Percentiles rank a stretch among this genome's conserved stretches.
phyloP scores from a whole-genome alignment of 2,888 invertebrate species.

The Melieria picta region DNA sequence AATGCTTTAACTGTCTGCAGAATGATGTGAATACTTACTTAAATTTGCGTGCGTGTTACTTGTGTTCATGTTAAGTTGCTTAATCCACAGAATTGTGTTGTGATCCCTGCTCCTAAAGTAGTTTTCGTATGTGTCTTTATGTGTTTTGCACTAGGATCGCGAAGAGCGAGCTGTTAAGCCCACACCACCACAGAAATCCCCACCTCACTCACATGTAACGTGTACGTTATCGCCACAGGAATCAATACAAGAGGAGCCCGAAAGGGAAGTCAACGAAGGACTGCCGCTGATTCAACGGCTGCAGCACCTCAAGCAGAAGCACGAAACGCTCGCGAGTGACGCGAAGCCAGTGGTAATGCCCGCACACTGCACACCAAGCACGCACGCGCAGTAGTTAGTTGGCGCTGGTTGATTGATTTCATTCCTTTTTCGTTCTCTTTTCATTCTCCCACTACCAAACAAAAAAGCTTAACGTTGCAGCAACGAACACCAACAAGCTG shows the following conservation, averaged over 20 bases:
- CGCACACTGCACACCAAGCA: neutral
- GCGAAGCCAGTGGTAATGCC: constrained; percentile 54
- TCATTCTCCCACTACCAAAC: too few relatives aligned
- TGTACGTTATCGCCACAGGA: constrained; percentile 70
- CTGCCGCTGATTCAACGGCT: constrained; percentile 81
- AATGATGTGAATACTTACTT: too few relatives aligned
- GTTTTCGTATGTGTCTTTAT: constrained; percentile 65
- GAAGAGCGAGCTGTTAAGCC: constrained; percentile 69
- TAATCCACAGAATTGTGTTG: constrained; percentile 49
- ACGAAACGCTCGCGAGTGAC: constrained; percentile 71
- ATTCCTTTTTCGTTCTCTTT: too few relatives aligned
- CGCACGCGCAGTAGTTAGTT: too few relatives aligned
- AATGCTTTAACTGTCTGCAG: too few relatives aligned
- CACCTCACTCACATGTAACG: constrained; percentile 72
- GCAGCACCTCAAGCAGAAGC: constrained; percentile 79
- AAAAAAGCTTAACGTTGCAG: constrained; percentile 42
- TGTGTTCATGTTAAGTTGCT: constrained; percentile 42
- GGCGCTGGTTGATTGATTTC: too few relatives aligned
- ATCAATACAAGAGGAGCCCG: constrained; percentile 67
- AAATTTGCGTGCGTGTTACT: too few relatives aligned
- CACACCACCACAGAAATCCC: constrained; percentile 66
- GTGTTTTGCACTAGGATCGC: constrained; percentile 68
- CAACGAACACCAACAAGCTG: constrained; percentile 52
- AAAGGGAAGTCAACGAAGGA: constrained; percentile 75
- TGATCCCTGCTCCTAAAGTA: constrained; percentile 65